Base-by-base conservation (phyloP, 2,797 vertebrate species). In the Sebastes oblongus region DNA sequence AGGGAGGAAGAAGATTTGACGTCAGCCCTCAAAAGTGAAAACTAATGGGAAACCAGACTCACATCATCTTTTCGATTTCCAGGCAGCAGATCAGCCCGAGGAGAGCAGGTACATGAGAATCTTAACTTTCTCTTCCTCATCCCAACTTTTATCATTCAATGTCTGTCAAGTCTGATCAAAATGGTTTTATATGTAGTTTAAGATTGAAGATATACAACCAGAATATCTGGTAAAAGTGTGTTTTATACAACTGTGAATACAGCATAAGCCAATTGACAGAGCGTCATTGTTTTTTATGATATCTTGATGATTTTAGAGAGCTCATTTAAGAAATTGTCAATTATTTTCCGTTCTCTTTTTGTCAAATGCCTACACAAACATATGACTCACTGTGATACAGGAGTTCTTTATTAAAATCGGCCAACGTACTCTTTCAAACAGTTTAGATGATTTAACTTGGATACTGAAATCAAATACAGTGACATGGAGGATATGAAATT, bases 91-190 rank as follows among this genome's bases (percentile, higher is more conserved):
- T 66, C 66, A 68, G 10, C 32, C 5, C 11, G 0, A 36, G 11
- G 13, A 58, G 66, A 81, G 18, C 60, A 86, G 89, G 92, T 92
- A 85, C 92, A 84, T 3, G 75, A 27, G 2, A 3, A 77, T 24
- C 16, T 74, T n/a, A 4, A 73, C 13, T 81, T 83, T 79, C 18
- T 88, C 29, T 70, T 75, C 7, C 14, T 72, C 10, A 2, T 46
- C 6, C 2, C 13, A 58, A 2, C 9, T 79, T 83, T 75, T 22
- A 67, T 52, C 14, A 30, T 68, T 65, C n/a, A 20, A 56, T 27
- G 11, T 83, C 46, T 46, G 30, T 65, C 5, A 24, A 32, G 27
- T 59, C 30, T 29, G 14, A 34, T 24, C 6, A 6, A 16, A 46
- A 46, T 46, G 1, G 8, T 42, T 39, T 13, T 72, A 2, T n/a